Percentiles rank a stretch among this genome's conserved stretches.
These are phyloP conservation scores for Lepus timidus DNA, from an alignment of 2,113 vertebrate genomes.

Conservation along the genomic window DNA sequence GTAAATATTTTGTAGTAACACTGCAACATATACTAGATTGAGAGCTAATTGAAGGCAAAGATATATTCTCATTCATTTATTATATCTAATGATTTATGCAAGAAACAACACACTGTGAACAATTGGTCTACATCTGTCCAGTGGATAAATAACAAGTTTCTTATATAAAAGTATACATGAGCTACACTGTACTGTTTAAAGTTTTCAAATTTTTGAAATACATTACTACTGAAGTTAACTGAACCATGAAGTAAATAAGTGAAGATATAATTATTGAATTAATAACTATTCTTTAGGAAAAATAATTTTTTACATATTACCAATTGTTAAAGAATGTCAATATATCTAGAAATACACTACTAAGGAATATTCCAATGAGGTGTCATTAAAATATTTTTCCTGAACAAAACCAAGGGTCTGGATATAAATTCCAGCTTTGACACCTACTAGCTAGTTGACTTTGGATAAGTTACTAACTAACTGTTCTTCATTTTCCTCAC, in stretches of 20 bases:
- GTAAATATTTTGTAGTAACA: background rate
- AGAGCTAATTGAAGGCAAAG: background rate
- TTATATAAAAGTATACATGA: background rate
- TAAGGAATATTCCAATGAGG: background rate
- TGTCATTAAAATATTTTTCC: background rate
- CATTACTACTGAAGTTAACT: background rate
- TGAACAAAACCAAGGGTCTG: background rate
- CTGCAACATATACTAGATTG: background rate
- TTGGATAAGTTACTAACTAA: background rate
- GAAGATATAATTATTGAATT: background rate
- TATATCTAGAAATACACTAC: background rate
- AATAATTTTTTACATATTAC: background rate
- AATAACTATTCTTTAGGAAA: background rate
- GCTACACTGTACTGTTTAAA: background rate
- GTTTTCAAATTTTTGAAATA: constrained; percentile 31
- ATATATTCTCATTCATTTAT: background rate
- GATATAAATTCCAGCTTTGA: background rate
- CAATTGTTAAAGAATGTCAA: background rate
- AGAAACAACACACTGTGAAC: background rate
- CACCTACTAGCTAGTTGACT: background rate
- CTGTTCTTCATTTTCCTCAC: background rate
- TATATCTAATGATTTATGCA: background rate
- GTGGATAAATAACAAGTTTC: background rate
- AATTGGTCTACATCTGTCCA: background rate
- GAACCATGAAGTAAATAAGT: background rate